Evolutionary conservation across 1,140 invertebrate genomes (phyloP), one percentile per base, ranked within the genome.

Genomic region (Drosophila virilis): DNA sequence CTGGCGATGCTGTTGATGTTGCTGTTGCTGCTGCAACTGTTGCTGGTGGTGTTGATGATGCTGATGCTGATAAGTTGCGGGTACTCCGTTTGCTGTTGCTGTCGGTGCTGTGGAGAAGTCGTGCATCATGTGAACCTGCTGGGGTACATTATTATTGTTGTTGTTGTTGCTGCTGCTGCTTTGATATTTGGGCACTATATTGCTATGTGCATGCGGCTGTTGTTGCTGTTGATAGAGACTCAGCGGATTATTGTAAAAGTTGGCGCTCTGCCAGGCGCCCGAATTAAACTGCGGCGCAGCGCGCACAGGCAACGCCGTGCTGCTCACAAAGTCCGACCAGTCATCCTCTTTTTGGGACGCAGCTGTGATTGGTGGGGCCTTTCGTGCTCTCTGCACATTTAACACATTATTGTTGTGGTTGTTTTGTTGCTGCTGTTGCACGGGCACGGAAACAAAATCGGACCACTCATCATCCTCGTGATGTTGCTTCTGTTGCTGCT

Each of bases 251-350:
- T 92, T 92, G 70, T 92, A 92, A 57, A 92, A 92, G 42, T 92
- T 92, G 28, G 91, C 91, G 43, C 82, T 91, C 38, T 92, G 90
- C 91, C 91, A 92, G 48, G 91, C 86, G 32, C 83, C 91, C 5
- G 91, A 92, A 61, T 92, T 92, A 38, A 92, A 92, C 37, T 92
- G 91, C 1, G 90, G 77, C 9, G 68, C 61, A 2, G 75, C 38
- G 35, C 52, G 42, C 22, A 64, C 37, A 0, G 86, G 61, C 46
- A 82, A 28, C 9, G 91, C 84, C 7, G 93, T 92, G 80, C 94
- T 94, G 32, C 94, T 94, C n/a, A 95, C 94, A 80, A 95, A 95
- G 62, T 95, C 94, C 13, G 94, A 94, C 94, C 94, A 95, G 76
- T 95, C 94, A 64, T 95, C 94, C 38, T 95, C 94, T 57, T 94